phyloP scores from a whole-genome alignment of 2,113 vertebrate species.

The Leptobrachium leishanense region DNA sequence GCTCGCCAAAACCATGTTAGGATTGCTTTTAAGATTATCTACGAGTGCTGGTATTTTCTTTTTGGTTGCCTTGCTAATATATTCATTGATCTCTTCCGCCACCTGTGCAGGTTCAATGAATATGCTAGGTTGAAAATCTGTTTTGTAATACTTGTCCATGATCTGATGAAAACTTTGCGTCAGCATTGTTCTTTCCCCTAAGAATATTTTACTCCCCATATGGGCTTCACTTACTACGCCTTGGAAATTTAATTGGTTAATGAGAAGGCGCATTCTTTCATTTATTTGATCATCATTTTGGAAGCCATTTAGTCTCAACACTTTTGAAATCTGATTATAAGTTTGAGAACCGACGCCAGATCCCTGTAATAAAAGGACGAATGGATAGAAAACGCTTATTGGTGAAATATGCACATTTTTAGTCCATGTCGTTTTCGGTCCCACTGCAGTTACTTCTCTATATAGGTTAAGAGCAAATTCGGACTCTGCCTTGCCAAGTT shows the following conservation, averaged over 20 bases:
- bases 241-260: conserved; percentile 62
- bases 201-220: conserved; percentile 67
- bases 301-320: conserved; percentile 69
- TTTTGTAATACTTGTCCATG: conserved; percentile 60
- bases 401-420: conserved; percentile 84
- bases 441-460: conserved; percentile 59
- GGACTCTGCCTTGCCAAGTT: conserved; percentile 58
- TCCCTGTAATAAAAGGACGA: conserved; percentile 76
- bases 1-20: conserved; percentile 73
- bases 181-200: conserved; percentile 58
- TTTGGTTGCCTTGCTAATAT: conserved; percentile 66
- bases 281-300: conserved; percentile 61
- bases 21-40: conserved; percentile 58
- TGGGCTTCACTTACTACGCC: conserved; percentile 54
- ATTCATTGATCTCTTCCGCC: conserved; percentile 63
- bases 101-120: conserved; percentile 67
- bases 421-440: accelerated
- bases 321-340: conserved; percentile 66
- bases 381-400: conserved; percentile 73
- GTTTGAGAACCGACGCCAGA: conserved; percentile 66
- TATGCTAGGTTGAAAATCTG: conserved; percentile 63
- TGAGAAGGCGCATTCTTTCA: conserved; percentile 64
- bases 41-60: conserved; percentile 69
- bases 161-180: conserved; percentile 62
- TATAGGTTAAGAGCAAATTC: conserved; percentile 78